These are phyloP conservation scores for Candidula unifasciata DNA, from an alignment of 2,888 invertebrate genomes.

Conservation along the genomic window DNA sequence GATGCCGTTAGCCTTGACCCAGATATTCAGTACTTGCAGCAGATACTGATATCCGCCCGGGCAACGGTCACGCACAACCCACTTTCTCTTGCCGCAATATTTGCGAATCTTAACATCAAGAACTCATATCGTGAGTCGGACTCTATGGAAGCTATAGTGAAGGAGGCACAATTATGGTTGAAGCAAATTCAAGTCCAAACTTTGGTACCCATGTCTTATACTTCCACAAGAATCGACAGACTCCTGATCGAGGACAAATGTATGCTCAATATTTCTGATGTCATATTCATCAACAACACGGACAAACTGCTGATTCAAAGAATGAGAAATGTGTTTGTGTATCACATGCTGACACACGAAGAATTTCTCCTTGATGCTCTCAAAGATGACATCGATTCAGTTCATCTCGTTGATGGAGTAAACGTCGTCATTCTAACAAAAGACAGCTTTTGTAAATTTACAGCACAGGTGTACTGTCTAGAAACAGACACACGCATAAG, in stretches of 20 bases:
- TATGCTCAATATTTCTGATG: conserved; percentile 20
- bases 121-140: conserved; percentile 18
- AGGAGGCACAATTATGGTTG: conserved; percentile 55
- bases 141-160: conserved; percentile 25
- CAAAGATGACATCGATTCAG: conserved; percentile 19
- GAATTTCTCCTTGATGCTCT: conserved; percentile 44
- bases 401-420: conserved; percentile 11
- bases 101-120: conserved; percentile 47
- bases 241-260: conserved; percentile 45
- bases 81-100: conserved; percentile 52
- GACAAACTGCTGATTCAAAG: conserved; percentile 44
- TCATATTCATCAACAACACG: conserved; percentile 27
- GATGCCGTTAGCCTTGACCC: conserved; percentile 53
- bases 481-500: conserved; percentile 48
- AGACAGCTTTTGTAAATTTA: background rate
- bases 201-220: conserved; percentile 50
- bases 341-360: conserved; percentile 48
- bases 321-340: conserved; percentile 18
- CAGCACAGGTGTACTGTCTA: conserved; percentile 39
- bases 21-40: conserved; percentile 52
- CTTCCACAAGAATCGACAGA: conserved; percentile 36
- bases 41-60: conserved; percentile 41
- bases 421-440: conserved; percentile 6
- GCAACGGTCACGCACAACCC: conserved; percentile 53
- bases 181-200: conserved; percentile 55